A percentile compares a stretch with the other conserved stretches of the same genome.
Evolutionary conservation across 2,113 vertebrate genomes (phyloP).

Genomic region (Bos javanicus): DNA sequence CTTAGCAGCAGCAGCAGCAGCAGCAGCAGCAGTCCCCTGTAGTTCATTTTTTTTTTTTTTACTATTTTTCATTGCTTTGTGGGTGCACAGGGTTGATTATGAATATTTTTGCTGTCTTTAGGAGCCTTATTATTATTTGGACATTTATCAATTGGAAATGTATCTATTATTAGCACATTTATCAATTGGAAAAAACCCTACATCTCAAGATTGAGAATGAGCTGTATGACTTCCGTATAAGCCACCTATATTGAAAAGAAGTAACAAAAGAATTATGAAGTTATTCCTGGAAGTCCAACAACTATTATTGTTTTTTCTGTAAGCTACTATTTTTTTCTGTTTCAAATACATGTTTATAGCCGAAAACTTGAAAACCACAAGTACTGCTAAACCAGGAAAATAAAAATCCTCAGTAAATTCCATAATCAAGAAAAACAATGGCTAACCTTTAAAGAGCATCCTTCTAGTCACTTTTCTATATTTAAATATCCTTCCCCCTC

Average conservation of each 20-base stretch:
- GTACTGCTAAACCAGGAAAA: neutral
- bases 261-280: neutral
- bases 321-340: neutral
- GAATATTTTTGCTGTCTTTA: neutral
- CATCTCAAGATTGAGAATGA: neutral
- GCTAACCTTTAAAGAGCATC: neutral
- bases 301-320: neutral
- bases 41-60: neutral
- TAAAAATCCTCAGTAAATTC: neutral
- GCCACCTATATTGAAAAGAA: neutral
- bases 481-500: neutral
- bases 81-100: too few relatives aligned
- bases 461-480: neutral
- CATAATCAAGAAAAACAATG: neutral
- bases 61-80: neutral
- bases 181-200: neutral
- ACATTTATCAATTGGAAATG: neutral
- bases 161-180: neutral
- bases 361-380: neutral
- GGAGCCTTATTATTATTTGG: neutral
- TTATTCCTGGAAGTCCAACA: neutral
- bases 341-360: neutral
- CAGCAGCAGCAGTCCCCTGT: too few relatives aligned
- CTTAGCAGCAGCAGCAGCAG: too few relatives aligned
- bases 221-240: neutral